Conservation (phyloP, 2,113 vertebrate species). For the Melanerpes formicivorus region DNA sequence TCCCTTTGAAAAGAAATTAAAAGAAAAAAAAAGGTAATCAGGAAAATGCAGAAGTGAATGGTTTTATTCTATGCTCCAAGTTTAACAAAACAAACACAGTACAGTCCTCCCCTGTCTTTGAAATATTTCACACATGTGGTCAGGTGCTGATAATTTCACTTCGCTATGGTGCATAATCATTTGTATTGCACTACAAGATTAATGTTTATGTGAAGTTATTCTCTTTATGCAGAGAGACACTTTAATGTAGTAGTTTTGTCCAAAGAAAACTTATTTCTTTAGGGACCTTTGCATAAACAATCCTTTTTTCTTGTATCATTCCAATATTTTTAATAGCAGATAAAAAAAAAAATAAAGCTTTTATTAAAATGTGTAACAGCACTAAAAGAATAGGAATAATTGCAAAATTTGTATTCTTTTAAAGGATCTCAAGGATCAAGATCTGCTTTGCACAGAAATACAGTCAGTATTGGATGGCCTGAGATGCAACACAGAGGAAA, state of each 20-base stretch:
- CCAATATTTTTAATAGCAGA: background rate
- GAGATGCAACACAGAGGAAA: background rate
- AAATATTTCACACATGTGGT: conserved; percentile 30
- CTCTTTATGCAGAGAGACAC: background rate
- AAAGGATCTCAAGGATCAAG: background rate
- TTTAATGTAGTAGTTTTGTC: background rate
- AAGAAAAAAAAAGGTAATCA: background rate
- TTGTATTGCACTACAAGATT: background rate
- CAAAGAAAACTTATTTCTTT: background rate
- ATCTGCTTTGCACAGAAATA: background rate
- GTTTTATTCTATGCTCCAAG: background rate
- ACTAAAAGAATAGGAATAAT: background rate
- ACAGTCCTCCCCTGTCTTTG: background rate
- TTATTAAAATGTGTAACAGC: background rate
- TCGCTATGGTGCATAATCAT: background rate
- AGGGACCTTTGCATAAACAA: background rate
- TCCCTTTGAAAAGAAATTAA: conserved; percentile 27
- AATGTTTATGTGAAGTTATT: background rate
- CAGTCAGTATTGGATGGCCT: background rate
- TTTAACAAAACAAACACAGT: conserved; percentile 50
- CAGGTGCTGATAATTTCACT: conserved; percentile 18
- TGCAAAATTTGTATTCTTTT: background rate
- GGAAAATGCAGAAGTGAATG: conserved; percentile 24
- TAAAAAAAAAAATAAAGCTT: background rate
- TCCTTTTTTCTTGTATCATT: background rate